phyloP scores from a whole-genome alignment of 2,797 vertebrate species.

The Neosilurus hyrtlii region DNA sequence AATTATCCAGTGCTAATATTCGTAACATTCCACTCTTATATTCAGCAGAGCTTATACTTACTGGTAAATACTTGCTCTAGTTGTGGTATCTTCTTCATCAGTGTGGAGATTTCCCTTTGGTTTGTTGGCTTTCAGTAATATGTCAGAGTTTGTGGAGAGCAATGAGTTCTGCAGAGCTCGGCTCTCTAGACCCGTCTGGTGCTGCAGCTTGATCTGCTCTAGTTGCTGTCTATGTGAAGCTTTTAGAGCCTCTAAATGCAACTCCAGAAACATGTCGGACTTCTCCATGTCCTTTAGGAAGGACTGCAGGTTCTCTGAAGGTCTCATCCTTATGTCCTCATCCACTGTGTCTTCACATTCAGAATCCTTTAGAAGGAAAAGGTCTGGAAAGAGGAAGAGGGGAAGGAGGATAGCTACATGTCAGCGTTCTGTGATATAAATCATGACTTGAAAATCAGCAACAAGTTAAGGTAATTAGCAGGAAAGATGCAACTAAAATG shows the following conservation, averaged over 20 bases:
- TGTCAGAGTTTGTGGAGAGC: slow-evolving; percentile 57
- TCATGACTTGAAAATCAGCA: neutral
- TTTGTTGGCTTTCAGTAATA: slow-evolving; percentile 54
- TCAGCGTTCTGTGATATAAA: neutral
- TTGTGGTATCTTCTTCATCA: slow-evolving; percentile 55
- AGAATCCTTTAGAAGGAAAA: slow-evolving; percentile 55
- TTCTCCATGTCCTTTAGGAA: slow-evolving; percentile 58
- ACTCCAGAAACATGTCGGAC: slow-evolving; percentile 61
- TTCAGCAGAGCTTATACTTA: slow-evolving; percentile 20
- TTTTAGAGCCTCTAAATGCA: slow-evolving; percentile 63
- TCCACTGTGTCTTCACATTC: slow-evolving; percentile 1
- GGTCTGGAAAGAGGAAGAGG: slow-evolving; percentile 48
- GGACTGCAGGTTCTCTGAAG: slow-evolving; percentile 60
- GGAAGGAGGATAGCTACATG: neutral
- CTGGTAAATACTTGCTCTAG: slow-evolving; percentile 21
- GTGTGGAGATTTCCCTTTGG: slow-evolving; percentile 60
- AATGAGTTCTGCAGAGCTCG: slow-evolving; percentile 67
- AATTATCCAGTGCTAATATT: neutral
- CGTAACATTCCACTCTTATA: neutral
- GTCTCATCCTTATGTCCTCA: slow-evolving; percentile 15
- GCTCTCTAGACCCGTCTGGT: slow-evolving; percentile 66
- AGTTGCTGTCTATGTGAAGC: slow-evolving; percentile 66
- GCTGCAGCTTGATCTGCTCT: slow-evolving; percentile 64
- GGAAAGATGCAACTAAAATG: neutral
- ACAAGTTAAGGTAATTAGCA: neutral